These are phyloP conservation scores for Nothocercus julius DNA, from an alignment of 2,113 vertebrate species.

Conservation along the genomic window DNA sequence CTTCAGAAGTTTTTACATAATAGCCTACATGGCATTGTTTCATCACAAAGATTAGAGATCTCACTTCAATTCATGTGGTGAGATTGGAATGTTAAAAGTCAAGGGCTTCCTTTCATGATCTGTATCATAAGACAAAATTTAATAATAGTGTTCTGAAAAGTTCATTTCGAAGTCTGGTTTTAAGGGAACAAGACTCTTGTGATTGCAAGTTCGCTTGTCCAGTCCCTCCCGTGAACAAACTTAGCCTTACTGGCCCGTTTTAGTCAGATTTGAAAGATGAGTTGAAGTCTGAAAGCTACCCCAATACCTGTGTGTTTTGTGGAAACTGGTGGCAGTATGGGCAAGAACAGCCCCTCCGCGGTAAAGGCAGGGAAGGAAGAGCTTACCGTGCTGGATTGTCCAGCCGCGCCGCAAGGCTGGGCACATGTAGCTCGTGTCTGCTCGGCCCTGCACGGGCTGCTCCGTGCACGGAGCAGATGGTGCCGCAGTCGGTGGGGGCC, in stretches of 20 bases:
- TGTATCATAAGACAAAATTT: not conserved
- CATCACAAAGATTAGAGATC: not conserved
- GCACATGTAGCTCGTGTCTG: not conserved
- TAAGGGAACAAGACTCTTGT: not conserved
- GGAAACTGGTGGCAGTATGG: not conserved
- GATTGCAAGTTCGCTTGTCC: accelerated
- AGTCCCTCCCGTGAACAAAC: not conserved
- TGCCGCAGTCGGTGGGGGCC: accelerated
- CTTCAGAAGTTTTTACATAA: not conserved
- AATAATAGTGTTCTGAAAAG: not conserved
- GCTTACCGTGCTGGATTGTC: not conserved
- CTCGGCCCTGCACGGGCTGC: not conserved
- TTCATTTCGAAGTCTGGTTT: not conserved
- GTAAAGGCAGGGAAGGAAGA: not conserved
- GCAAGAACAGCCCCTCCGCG: not conserved
- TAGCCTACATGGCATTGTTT: not conserved
- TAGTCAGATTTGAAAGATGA: not conserved
- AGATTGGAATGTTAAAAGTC: not conserved
- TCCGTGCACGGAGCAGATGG: not conserved
- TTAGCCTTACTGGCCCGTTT: not conserved
- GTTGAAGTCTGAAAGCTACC: not conserved
- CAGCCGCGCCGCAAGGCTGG: not conserved
- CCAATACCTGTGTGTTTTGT: not conserved
- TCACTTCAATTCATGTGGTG: not conserved
- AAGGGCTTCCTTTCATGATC: not conserved